A percentile compares a stretch with the other conserved stretches of the same genome.
Evolutionary conservation across 2,888 invertebrate genomes (phyloP).

Genomic region (Pomacea canaliculata): DNA sequence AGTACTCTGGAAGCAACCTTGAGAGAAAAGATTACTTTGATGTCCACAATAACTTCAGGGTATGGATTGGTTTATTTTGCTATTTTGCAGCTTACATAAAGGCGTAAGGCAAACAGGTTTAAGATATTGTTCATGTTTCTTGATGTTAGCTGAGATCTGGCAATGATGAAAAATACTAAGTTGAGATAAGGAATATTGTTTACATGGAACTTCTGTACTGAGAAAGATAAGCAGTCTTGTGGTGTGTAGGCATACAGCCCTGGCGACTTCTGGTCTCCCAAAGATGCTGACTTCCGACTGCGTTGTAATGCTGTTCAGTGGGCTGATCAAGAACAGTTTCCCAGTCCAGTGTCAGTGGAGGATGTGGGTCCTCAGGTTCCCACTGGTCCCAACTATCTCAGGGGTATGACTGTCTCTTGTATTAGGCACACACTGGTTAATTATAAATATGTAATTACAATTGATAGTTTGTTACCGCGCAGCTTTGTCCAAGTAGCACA

Average conservation of each 20-base stretch:
- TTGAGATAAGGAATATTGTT: too few relatives aligned
- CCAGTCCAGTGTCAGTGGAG: conserved; percentile 32
- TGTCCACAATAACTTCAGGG: conserved; percentile 23
- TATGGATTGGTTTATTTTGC: background rate
- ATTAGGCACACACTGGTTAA: too few relatives aligned
- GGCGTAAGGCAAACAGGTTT: too few relatives aligned
- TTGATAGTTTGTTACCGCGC: too few relatives aligned
- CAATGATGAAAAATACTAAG: too few relatives aligned
- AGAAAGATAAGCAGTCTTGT: too few relatives aligned
- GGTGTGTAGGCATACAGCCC: conserved; percentile 4
- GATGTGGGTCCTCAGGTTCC: conserved; percentile 38
- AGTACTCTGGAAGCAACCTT: conserved; percentile 9
- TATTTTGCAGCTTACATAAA: too few relatives aligned
- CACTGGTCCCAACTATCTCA: conserved; percentile 39
- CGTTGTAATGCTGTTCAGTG: conserved; percentile 35
- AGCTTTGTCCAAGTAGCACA: too few relatives aligned
- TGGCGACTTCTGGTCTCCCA: conserved; percentile 20
- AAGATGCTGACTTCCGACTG: conserved; percentile 28
- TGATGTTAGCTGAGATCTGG: too few relatives aligned
- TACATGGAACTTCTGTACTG: too few relatives aligned
- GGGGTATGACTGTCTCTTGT: background rate
- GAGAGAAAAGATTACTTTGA: conserved; percentile 23
- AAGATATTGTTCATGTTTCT: too few relatives aligned
- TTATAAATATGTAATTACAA: too few relatives aligned
- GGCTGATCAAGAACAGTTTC: conserved; percentile 32